Percentiles rank a stretch among this genome's conserved stretches.
Evolutionary conservation across 2,888 invertebrate species (phyloP).

Genomic region (Venustoraphidia nigricollis): DNA sequence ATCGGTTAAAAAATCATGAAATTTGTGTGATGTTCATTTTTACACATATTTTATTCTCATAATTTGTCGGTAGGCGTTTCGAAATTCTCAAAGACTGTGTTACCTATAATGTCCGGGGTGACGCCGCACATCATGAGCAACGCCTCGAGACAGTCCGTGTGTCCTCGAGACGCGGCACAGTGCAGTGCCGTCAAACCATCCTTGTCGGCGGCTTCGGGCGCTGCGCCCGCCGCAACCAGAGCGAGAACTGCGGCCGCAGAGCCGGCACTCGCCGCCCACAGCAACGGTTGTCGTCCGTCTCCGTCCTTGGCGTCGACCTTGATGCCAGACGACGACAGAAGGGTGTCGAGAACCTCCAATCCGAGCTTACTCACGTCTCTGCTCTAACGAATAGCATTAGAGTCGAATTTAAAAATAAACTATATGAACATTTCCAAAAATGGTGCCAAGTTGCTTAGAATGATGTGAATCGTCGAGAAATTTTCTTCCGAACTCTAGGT

Average conservation of each 20-base stretch:
- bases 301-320: slow-evolving; percentile 76
- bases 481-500: no score
- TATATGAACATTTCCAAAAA: no score
- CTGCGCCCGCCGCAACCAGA: slow-evolving; percentile 73
- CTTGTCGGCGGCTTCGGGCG: slow-evolving; percentile 69
- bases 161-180: slow-evolving; percentile 93
- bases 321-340: slow-evolving; percentile 60
- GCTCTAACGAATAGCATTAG: slow-evolving; percentile 16
- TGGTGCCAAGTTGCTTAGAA: no score
- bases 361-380: slow-evolving; percentile 39
- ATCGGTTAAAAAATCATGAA: no score
- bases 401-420: neutral
- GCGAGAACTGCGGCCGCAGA: slow-evolving; percentile 83
- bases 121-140: slow-evolving; percentile 78
- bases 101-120: slow-evolving; percentile 59
- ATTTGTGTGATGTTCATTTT: no score
- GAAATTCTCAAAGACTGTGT: no score
- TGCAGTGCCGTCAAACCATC: slow-evolving; percentile 92
- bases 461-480: no score
- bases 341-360: slow-evolving; percentile 62
- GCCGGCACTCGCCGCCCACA: slow-evolving; percentile 97
- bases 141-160: slow-evolving; percentile 80
- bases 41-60: no score
- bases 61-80: no score
- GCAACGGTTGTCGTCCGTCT: slow-evolving; percentile 82